phyloP scores from a whole-genome alignment of 2,797 vertebrate species.

The Chrosomus eos region DNA sequence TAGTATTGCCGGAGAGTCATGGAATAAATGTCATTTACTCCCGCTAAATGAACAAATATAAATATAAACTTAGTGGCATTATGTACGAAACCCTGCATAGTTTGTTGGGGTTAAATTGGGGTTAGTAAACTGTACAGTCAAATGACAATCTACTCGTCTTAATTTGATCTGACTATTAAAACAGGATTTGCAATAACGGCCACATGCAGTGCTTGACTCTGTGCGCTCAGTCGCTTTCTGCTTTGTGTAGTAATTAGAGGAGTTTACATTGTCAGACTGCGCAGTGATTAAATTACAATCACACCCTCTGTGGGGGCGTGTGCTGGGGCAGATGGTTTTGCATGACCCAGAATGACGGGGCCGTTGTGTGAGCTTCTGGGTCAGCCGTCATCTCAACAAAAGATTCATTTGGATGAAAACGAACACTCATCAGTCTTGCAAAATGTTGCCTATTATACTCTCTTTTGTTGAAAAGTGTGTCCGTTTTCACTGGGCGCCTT shows the following conservation, averaged over 20 bases:
- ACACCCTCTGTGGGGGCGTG: constrained; percentile 40
- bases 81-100: neutral
- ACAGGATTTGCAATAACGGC: constrained; percentile 12
- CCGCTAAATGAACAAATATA: neutral
- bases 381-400: constrained; percentile 47
- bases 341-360: constrained; percentile 43
- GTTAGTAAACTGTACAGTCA: neutral
- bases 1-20: neutral
- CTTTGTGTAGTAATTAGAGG: constrained; percentile 44
- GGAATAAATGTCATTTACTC: neutral
- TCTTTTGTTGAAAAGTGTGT: constrained; percentile 33
- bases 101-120: neutral
- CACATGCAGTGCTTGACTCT: constrained; percentile 23
- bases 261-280: constrained; percentile 37
- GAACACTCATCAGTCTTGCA: constrained; percentile 31
- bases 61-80: neutral
- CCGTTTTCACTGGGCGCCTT: neutral
- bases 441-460: constrained; percentile 20
- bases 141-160: neutral
- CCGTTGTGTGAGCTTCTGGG: constrained; percentile 33
- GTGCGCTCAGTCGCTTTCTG: neutral
- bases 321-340: constrained; percentile 44
- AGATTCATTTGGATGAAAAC: constrained; percentile 43
- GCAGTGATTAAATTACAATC: constrained; percentile 46
- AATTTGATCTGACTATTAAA: constrained; percentile 17